These are phyloP conservation scores for Pelvicachromis taeniatus DNA, from an alignment of 2,113 vertebrate genomes.

Conservation along the genomic window DNA sequence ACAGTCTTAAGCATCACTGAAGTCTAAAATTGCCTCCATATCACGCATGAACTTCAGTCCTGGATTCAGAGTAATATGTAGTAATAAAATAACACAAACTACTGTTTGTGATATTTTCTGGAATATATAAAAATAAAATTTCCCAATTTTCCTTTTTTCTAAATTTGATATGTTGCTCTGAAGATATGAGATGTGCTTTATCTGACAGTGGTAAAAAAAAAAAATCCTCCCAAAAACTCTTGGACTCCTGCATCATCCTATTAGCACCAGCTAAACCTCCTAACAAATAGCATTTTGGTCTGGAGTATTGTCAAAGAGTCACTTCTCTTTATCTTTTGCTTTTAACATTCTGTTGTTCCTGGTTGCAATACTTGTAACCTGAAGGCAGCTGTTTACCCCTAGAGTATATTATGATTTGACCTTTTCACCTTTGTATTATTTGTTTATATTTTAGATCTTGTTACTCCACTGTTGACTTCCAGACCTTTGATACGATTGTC, in stretches of 20 bases:
- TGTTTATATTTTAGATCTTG: neutral
- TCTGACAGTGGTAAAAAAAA: neutral
- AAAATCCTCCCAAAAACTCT: neutral
- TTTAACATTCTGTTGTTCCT: neutral
- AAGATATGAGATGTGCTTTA: neutral
- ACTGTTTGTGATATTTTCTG: neutral
- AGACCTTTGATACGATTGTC: neutral
- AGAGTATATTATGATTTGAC: neutral
- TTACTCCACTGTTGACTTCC: neutral
- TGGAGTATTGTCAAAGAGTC: neutral
- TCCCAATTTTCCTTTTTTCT: neutral
- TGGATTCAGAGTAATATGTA: neutral
- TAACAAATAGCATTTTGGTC: neutral
- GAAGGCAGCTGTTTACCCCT: neutral
- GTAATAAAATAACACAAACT: no score
- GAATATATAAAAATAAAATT: neutral
- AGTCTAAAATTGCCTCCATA: neutral
- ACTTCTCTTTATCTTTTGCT: neutral
- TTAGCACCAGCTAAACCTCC: neutral
- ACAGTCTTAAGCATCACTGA: neutral
- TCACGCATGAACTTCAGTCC: neutral
- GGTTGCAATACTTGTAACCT: neutral
- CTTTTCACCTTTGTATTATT: neutral
- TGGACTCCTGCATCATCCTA: neutral
- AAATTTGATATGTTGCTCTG: neutral